Evolutionary conservation across 1,140 invertebrate species (phyloP).

Genomic region (Drosophila bocqueti): DNA sequence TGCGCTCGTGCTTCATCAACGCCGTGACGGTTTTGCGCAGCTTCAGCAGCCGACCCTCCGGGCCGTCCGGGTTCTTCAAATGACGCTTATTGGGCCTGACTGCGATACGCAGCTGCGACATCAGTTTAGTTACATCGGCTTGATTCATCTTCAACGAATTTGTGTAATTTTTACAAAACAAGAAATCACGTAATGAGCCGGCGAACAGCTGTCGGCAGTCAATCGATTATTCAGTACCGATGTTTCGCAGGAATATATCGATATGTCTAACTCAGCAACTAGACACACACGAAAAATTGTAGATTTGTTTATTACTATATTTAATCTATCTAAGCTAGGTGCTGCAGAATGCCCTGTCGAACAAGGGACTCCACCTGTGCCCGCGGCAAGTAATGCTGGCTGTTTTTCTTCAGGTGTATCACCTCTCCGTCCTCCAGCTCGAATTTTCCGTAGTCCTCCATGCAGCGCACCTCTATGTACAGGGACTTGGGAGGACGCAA

Average conservation of each 20-base stretch:
- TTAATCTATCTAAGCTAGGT: slow-evolving; percentile 84
- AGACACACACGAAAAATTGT: neutral
- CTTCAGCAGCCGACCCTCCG: slow-evolving; percentile 91
- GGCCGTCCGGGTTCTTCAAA: slow-evolving; percentile 89
- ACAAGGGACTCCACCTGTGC: slow-evolving; percentile 96
- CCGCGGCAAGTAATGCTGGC: slow-evolving; percentile 95
- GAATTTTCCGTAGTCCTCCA: slow-evolving; percentile 96
- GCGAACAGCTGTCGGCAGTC: slow-evolving; percentile 38
- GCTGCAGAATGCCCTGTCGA: slow-evolving; percentile 95
- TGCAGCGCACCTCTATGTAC: slow-evolving; percentile 95
- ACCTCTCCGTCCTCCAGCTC: slow-evolving; percentile 97
- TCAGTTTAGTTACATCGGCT: slow-evolving; percentile 90
- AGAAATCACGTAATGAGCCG: slow-evolving; percentile 64
- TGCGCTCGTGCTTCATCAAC: slow-evolving; percentile 94
- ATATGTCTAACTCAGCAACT: neutral
- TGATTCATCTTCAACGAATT: slow-evolving; percentile 89
- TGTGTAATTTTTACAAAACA: slow-evolving; percentile 19
- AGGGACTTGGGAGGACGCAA: slow-evolving; percentile 96
- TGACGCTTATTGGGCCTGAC: slow-evolving; percentile 87
- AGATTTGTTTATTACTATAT: neutral
- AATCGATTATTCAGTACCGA: slow-evolving; percentile 14
- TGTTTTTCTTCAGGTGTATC: slow-evolving; percentile 95
- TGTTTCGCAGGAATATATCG: neutral
- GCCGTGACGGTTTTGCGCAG: slow-evolving; percentile 93
- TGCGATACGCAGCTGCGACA: slow-evolving; percentile 90